Conservation (phyloP, 2,797 vertebrate genomes). For the Coluber constrictor region DNA sequence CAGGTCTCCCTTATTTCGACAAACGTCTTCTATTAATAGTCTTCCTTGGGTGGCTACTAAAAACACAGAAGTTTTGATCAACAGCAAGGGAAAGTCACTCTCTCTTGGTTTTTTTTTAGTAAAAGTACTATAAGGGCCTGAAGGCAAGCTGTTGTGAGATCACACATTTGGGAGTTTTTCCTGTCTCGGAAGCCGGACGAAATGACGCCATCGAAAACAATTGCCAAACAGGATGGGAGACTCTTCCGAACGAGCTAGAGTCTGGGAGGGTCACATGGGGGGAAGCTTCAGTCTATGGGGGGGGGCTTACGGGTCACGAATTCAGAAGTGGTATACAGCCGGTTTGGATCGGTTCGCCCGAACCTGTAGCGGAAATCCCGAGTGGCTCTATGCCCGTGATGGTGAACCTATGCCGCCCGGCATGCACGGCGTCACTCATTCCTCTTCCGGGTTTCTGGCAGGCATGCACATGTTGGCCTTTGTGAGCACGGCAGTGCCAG, state of each 20-base stretch:
- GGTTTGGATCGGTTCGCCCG: no score
- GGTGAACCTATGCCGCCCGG: no score
- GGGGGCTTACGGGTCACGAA: not conserved
- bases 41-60: constrained; percentile 60
- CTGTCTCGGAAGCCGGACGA: constrained; percentile 56
- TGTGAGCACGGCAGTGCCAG: no score
- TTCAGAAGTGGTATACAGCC: no score
- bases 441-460: no score
- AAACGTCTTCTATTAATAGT: constrained; percentile 59
- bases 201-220: constrained; percentile 53
- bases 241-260: not conserved
- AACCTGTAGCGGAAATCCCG: no score
- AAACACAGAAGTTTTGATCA: constrained; percentile 42
- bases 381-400: no score
- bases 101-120: no score
- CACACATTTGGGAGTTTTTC: constrained; percentile 51
- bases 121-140: constrained; percentile 54
- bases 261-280: not conserved
- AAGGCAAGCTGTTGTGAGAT: constrained; percentile 33
- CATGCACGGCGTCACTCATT: no score
- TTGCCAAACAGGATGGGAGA: constrained; percentile 45
- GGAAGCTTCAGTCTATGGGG: not conserved
- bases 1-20: constrained; percentile 53
- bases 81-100: constrained; percentile 51
- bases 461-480: no score